Percentiles rank a stretch among this genome's conserved stretches.
These are phyloP conservation scores for Chlamydotis undulata DNA, from an alignment of 2,113 vertebrate genomes.

Conservation along the genomic window DNA sequence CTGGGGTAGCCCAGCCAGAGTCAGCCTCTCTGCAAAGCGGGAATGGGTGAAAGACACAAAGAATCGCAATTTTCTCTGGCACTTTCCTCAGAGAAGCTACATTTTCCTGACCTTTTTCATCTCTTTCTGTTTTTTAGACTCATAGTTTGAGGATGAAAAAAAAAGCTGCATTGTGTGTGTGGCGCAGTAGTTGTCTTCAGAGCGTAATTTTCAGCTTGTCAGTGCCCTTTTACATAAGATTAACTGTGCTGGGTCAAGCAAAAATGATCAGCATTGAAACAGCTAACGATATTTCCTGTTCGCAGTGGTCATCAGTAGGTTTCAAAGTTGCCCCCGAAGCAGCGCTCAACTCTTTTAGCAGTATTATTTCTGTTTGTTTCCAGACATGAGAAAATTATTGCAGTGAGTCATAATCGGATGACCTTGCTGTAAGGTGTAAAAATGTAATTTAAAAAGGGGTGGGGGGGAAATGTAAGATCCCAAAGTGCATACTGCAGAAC, in stretches of 20 bases:
- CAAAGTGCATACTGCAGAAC: background rate
- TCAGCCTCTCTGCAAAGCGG: background rate
- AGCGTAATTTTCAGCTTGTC: background rate
- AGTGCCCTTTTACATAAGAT: background rate
- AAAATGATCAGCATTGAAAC: background rate
- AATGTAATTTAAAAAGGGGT: background rate
- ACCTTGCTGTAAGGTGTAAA: slow-evolving; percentile 48
- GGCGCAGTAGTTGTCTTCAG: background rate
- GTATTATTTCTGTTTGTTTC: slow-evolving; percentile 30
- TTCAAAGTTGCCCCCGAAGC: slow-evolving; percentile 20
- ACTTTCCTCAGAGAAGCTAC: background rate
- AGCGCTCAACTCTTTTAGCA: background rate
- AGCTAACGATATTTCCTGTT: background rate
- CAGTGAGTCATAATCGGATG: slow-evolving; percentile 5
- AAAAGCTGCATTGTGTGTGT: background rate
- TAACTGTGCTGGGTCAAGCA: slow-evolving; percentile 6
- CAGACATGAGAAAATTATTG: background rate
- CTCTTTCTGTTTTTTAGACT: background rate
- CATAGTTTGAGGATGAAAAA: background rate
- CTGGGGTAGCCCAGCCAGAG: background rate
- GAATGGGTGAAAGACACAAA: background rate
- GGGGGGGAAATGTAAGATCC: background rate
- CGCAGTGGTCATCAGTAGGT: background rate
- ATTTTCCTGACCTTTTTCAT: background rate
- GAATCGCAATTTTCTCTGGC: background rate